Conservation (phyloP, 1,140 invertebrate genomes). For the Pseudomyrmex sp. region DNA sequence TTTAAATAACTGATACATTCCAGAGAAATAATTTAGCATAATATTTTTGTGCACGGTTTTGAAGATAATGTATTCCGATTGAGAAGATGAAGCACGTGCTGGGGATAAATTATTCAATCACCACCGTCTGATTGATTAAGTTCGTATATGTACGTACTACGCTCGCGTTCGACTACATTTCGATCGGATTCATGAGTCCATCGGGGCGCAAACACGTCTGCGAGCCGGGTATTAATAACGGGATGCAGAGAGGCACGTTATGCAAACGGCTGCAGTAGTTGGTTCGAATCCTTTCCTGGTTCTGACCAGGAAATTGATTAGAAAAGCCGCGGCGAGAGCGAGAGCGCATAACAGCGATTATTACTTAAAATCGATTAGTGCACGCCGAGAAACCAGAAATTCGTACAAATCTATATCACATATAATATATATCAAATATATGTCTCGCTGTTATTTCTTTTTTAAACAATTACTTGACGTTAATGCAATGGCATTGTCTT, state of each 20-base stretch:
- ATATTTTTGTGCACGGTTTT: neutral
- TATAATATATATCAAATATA: no score
- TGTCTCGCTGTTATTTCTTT: constrained; percentile 27
- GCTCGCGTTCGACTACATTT: constrained; percentile 25
- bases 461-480: constrained; percentile 24
- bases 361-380: constrained; percentile 9
- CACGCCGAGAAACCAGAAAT: constrained; percentile 13
- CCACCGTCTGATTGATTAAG: constrained; percentile 5
- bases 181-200: constrained; percentile 37
- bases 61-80: constrained; percentile 12
- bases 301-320: constrained; percentile 68
- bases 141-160: constrained; percentile 9
- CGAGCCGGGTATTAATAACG: constrained; percentile 35
- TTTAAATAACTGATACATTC: neutral
- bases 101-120: constrained; percentile 29
- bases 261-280: constrained; percentile 56
- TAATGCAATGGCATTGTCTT: constrained; percentile 7
- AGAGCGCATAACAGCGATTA: constrained; percentile 20
- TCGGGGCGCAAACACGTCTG: neutral
- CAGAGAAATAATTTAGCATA: neutral
- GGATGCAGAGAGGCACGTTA: constrained; percentile 58
- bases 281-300: constrained; percentile 55
- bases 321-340: constrained; percentile 34
- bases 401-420: constrained; percentile 13
- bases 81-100: constrained; percentile 11